Conservation (phyloP, 2,113 vertebrate species). For the Varanus komodoensis region DNA sequence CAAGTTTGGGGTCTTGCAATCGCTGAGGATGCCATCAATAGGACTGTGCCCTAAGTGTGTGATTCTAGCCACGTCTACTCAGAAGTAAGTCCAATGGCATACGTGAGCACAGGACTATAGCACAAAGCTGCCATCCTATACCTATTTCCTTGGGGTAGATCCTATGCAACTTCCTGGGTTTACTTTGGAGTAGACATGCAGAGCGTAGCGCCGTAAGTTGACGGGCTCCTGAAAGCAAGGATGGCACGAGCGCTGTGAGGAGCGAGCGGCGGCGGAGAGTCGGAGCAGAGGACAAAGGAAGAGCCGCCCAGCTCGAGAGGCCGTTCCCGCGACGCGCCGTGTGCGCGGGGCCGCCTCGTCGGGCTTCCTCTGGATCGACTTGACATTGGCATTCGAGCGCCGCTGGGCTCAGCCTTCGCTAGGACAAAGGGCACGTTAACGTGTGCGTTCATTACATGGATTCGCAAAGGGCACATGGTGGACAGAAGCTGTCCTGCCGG, state of each 20-base stretch:
- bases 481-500: background rate
- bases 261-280: too few species aligned
- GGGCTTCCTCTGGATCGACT: background rate
- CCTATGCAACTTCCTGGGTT: background rate
- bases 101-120: too few species aligned
- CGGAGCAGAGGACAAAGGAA: background rate
- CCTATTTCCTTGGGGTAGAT: too few species aligned
- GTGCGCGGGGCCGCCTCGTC: background rate
- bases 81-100: too few species aligned
- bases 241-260: too few species aligned
- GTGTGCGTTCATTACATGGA: background rate
- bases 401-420: background rate
- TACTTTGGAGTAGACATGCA: background rate
- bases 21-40: too few species aligned
- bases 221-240: background rate
- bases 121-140: too few species aligned
- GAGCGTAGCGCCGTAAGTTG: background rate
- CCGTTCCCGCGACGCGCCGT: background rate
- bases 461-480: background rate
- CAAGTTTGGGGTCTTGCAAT: too few species aligned
- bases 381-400: slow-evolving; percentile 12
- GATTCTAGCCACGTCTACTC: too few species aligned
- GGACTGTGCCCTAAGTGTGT: too few species aligned
- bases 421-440: slow-evolving; percentile 2
- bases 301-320: background rate